Evolutionary conservation across 2,113 vertebrate genomes (phyloP).

Genomic region (Chrysemys picta): DNA sequence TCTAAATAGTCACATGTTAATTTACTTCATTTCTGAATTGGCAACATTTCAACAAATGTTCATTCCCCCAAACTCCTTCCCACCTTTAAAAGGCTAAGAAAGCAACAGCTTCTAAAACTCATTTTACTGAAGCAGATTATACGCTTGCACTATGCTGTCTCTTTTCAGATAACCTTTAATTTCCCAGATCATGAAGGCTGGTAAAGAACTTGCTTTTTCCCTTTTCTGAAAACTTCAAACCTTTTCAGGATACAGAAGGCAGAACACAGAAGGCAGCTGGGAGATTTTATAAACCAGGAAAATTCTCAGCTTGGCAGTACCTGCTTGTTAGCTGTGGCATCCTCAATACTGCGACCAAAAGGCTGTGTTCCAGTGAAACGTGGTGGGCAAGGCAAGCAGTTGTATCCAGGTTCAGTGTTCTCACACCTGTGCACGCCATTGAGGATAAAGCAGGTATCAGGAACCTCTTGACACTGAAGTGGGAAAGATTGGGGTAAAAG

Average conservation of each 20-base stretch:
- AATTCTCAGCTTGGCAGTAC: constrained; percentile 70
- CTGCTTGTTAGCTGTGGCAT: constrained; percentile 94
- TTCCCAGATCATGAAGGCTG: background rate
- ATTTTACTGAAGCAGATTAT: background rate
- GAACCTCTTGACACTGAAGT: constrained; percentile 89
- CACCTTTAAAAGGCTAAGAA: background rate
- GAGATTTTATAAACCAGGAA: background rate
- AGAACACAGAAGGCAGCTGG: background rate
- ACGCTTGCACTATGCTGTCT: background rate
- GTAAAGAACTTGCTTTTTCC: background rate
- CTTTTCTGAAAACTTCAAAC: background rate
- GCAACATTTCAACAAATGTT: background rate
- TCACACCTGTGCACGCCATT: constrained; percentile 92
- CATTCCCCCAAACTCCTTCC: background rate
- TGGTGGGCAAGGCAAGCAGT: constrained; percentile 92
- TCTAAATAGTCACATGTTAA: background rate
- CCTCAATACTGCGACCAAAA: constrained; percentile 89
- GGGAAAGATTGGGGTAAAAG: background rate
- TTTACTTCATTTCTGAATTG: background rate
- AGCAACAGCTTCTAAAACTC: background rate
- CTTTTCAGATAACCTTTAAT: background rate
- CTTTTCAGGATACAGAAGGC: background rate
- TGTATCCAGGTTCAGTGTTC: constrained; percentile 96
- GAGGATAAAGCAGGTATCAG: constrained; percentile 90
- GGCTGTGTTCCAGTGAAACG: constrained; percentile 93